A percentile compares a stretch with the other conserved stretches of the same genome.
These are phyloP conservation scores for Cynoglossus semilaevis DNA, from an alignment of 2,113 vertebrate genomes.

Conservation along the genomic window DNA sequence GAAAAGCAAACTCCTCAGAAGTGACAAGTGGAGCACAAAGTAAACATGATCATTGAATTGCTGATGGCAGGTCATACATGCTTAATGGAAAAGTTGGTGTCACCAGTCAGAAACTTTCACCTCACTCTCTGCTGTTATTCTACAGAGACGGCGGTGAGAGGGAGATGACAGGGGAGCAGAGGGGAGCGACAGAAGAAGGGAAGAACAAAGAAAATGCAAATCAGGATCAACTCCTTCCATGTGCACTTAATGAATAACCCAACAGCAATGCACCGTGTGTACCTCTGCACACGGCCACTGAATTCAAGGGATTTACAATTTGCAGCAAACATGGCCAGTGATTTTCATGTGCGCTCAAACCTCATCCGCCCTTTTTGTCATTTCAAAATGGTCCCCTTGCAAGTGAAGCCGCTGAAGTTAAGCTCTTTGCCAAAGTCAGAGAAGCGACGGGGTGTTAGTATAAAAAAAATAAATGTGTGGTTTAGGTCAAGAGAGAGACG, in stretches of 20 bases:
- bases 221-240: conserved; percentile 54
- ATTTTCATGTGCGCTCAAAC: conserved; percentile 53
- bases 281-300: conserved; percentile 13
- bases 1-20: conserved; percentile 8
- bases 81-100: conserved; percentile 25
- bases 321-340: conserved; percentile 52
- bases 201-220: conserved; percentile 73
- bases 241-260: conserved; percentile 68
- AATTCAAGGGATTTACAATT: conserved; percentile 61
- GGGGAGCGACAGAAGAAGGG: conserved; percentile 1
- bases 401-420: conserved; percentile 28
- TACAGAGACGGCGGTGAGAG: conserved; percentile 14
- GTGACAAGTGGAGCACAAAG: not conserved
- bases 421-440: conserved; percentile 30
- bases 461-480: conserved; percentile 3
- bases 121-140: conserved; percentile 24
- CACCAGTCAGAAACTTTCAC: conserved; percentile 24
- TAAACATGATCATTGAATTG: not conserved
- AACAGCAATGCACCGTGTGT: conserved; percentile 35
- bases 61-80: conserved; percentile 2
- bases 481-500: conserved; percentile 47
- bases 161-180: conserved; percentile 17
- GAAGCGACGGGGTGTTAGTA: conserved; percentile 8
- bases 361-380: conserved; percentile 26
- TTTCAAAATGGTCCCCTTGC: conserved; percentile 20